Evolutionary conservation across 2,797 vertebrate genomes (phyloP), one percentile per base, ranked within the genome.

Genomic region (Macrochelys suwanniensis): DNA sequence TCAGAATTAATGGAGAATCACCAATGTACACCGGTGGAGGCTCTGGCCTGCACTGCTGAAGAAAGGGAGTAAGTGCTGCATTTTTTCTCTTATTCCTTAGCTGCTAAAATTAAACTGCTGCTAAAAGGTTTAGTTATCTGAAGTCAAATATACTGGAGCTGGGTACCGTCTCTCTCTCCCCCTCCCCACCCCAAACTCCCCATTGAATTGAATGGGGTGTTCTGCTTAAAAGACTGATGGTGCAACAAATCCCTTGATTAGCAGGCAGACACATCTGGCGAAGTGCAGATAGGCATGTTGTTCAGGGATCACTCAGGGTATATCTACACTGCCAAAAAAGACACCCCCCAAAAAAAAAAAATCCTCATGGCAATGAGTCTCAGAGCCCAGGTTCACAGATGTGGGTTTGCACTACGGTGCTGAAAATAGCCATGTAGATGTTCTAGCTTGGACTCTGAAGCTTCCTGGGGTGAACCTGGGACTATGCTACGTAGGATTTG

Each of bases 1-100:
- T 11, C 2, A 42, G 59, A 10, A 45, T 9, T 42, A 0, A 0
- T 19, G 42, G 33, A 0, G 80, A 71, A 82, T 4, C 9, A 68
- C 28, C 56, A 26, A 23, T 57, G 85, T 80, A 7, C 13, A 0
- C 59, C 1, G 1, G 1, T 21, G 3, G 33, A 37, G 79, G 1
- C 2, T 1, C 7, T 51, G 68, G 17, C n/a, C 37, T 50, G 80
- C 5, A 16, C 1, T 1, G 1, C 82, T 65, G 80, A 37, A 54
- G 45, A 53, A n/a, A 1, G 2, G 56, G 3, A 33, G 21, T 84
- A 45, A 2, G 71, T 45, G 13, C 2, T 10, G 1, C 33, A 1
- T 0, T 0, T 54, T 54, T 11, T 21, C 42, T 17, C 61, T 31
- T 5, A 82, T 53, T 78, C 76, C 8, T 0, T 47, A 45, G 88